Evolutionary conservation across 1,140 invertebrate genomes (phyloP).

Genomic region (Prorops nasuta): DNA sequence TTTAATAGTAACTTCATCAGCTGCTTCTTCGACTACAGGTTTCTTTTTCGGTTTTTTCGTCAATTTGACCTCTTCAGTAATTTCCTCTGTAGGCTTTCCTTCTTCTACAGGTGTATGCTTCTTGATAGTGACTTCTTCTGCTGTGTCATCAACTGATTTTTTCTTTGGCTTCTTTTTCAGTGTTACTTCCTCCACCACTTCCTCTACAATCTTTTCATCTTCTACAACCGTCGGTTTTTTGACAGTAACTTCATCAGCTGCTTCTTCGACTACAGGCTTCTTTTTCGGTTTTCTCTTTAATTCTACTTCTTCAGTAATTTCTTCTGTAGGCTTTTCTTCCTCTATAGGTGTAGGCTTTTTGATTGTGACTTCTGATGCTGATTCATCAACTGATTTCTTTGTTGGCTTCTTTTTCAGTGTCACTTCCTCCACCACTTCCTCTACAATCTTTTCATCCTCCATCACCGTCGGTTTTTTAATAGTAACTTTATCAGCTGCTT

Average conservation of each 20-base stretch:
- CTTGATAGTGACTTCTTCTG: conserved; percentile 35
- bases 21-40: conserved; percentile 19
- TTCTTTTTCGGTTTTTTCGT: conserved; percentile 43
- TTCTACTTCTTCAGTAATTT: conserved; percentile 33
- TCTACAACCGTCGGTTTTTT: conserved; percentile 21
- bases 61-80: conserved; percentile 34
- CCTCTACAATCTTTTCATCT: conserved; percentile 46
- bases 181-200: conserved; percentile 32
- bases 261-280: conserved; percentile 30
- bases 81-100: conserved; percentile 29
- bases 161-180: conserved; percentile 42
- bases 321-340: conserved; percentile 27
- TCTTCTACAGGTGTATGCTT: conserved; percentile 24
- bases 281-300: conserved; percentile 44
- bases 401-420: conserved; percentile 25
- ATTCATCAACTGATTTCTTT: conserved; percentile 37
- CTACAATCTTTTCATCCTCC: conserved; percentile 17
- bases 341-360: conserved; percentile 34
- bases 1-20: conserved; percentile 41
- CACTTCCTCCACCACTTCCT: conserved; percentile 28
- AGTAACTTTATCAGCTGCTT: conserved; percentile 13
- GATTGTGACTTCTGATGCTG: too few species aligned
- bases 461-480: background rate
- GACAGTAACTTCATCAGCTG: conserved; percentile 19
- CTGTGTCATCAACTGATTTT: conserved; percentile 18